phyloP scores from a whole-genome alignment of 1,140 invertebrate species.

The Drosophila yakuba region DNA sequence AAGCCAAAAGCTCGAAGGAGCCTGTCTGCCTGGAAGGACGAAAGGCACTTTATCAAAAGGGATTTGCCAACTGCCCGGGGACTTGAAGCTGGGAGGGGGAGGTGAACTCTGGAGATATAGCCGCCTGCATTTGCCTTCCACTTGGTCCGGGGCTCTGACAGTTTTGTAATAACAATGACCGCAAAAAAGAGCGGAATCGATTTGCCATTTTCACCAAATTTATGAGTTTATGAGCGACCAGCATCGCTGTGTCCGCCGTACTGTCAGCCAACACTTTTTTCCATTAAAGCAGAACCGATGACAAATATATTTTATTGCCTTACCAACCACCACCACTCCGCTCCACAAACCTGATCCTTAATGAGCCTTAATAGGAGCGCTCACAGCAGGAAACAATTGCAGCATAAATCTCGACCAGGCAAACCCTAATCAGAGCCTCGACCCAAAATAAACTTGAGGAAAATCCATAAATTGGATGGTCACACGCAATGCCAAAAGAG shows the following conservation, averaged over 20 bases:
- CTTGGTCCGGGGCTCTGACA: slow-evolving; percentile 49
- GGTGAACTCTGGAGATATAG: not conserved
- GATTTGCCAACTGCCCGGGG: slow-evolving; percentile 58
- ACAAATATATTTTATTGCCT: slow-evolving; percentile 66
- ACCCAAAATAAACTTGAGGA: slow-evolving; percentile 66
- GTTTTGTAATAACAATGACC: slow-evolving; percentile 82
- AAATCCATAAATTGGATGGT: slow-evolving; percentile 67
- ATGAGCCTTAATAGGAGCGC: slow-evolving; percentile 65
- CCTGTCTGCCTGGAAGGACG: slow-evolving; percentile 11
- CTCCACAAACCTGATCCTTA: slow-evolving; percentile 56
- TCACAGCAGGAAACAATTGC: slow-evolving; percentile 47
- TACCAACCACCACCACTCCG: not conserved
- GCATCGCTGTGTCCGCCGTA: slow-evolving; percentile 9
- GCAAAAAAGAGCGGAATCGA: slow-evolving; percentile 69
- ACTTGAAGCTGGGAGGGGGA: not conserved
- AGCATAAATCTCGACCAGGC: slow-evolving; percentile 67
- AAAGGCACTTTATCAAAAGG: slow-evolving; percentile 80
- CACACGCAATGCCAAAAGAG: slow-evolving; percentile 31
- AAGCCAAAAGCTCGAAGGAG: slow-evolving; percentile 28
- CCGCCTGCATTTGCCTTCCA: slow-evolving; percentile 44
- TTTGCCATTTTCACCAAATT: slow-evolving; percentile 79
- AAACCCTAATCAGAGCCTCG: slow-evolving; percentile 68
- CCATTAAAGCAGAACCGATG: slow-evolving; percentile 27
- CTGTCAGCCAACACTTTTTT: slow-evolving; percentile 27
- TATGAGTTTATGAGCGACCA: slow-evolving; percentile 72